phyloP scores from a whole-genome alignment of 2,113 vertebrate species.

The Mastomys coucha region DNA sequence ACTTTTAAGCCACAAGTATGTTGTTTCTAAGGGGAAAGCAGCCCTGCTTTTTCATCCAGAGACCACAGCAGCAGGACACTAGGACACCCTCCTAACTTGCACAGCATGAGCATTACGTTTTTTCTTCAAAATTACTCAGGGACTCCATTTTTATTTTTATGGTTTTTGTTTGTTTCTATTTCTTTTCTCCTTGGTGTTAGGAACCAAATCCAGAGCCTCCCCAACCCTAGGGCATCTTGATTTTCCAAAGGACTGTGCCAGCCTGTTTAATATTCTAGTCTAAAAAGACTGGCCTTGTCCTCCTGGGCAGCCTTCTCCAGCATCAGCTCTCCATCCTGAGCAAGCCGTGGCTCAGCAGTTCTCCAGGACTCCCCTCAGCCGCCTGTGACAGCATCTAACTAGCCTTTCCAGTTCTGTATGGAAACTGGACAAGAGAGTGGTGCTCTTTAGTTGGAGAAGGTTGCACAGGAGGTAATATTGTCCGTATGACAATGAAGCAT shows the following conservation, averaged over 20 bases:
- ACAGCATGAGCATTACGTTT: neutral
- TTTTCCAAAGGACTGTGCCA: neutral
- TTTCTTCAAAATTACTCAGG: neutral
- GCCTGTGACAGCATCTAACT: neutral
- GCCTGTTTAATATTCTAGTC: neutral
- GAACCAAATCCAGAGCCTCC: neutral
- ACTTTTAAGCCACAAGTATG: neutral
- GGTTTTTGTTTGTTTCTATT: neutral
- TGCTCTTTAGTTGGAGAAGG: neutral
- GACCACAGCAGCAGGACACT: neutral
- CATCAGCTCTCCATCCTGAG: neutral
- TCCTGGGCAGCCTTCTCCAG: neutral
- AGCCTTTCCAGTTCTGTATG: neutral
- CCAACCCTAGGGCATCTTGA: neutral
- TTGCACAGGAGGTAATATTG: neutral
- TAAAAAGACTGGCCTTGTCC: neutral
- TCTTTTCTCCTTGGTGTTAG: neutral
- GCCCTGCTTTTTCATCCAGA: neutral
- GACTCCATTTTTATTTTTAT: neutral
- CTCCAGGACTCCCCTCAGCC: neutral
- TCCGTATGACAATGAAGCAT: rapidly evolving
- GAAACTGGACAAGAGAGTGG: neutral
- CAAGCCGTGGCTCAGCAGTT: rapidly evolving
- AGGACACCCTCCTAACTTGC: neutral
- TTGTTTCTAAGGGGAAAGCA: neutral